Evolutionary conservation across 2,797 vertebrate genomes (phyloP).

Genomic region (Myotis daubentonii): DNA sequence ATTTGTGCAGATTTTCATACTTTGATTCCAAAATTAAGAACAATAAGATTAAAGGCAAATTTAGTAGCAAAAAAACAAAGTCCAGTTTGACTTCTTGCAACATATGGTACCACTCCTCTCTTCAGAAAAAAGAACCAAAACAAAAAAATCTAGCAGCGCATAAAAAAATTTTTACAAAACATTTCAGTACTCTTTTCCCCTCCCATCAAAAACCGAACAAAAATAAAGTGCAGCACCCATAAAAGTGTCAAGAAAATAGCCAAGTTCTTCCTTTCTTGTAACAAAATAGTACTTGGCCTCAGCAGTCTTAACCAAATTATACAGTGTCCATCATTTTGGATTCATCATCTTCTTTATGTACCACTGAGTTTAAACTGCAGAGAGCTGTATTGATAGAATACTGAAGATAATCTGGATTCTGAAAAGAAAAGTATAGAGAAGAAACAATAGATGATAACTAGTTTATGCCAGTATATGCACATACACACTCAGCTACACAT

Average conservation of each 20-base stretch:
- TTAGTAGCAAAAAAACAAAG: slow-evolving; percentile 84
- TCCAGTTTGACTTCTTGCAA: slow-evolving; percentile 87
- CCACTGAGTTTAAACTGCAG: slow-evolving; percentile 87
- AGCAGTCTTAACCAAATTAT: slow-evolving; percentile 85
- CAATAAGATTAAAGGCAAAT: slow-evolving; percentile 83
- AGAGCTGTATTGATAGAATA: slow-evolving; percentile 87
- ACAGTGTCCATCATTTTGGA: slow-evolving; percentile 96
- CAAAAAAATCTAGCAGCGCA: slow-evolving; percentile 87
- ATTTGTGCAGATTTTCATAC: slow-evolving; percentile 86
- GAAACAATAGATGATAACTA: slow-evolving; percentile 45
- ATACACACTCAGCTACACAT: background rate
- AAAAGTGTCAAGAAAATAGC: slow-evolving; percentile 91
- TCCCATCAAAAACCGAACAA: slow-evolving; percentile 83
- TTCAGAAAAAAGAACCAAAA: slow-evolving; percentile 68
- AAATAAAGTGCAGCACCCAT: slow-evolving; percentile 97
- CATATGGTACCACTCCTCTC: slow-evolving; percentile 81
- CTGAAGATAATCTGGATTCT: slow-evolving; percentile 88
- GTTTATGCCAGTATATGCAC: background rate
- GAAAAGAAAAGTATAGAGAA: slow-evolving; percentile 82
- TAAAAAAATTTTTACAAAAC: slow-evolving; percentile 79
- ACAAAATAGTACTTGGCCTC: slow-evolving; percentile 81
- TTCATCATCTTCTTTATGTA: slow-evolving; percentile 95
- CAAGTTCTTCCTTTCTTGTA: slow-evolving; percentile 84
- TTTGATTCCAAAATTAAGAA: slow-evolving; percentile 82
- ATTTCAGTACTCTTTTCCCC: slow-evolving; percentile 81